phyloP scores from a whole-genome alignment of 2,888 invertebrate species.

The Pristionchus maxplancki region DNA sequence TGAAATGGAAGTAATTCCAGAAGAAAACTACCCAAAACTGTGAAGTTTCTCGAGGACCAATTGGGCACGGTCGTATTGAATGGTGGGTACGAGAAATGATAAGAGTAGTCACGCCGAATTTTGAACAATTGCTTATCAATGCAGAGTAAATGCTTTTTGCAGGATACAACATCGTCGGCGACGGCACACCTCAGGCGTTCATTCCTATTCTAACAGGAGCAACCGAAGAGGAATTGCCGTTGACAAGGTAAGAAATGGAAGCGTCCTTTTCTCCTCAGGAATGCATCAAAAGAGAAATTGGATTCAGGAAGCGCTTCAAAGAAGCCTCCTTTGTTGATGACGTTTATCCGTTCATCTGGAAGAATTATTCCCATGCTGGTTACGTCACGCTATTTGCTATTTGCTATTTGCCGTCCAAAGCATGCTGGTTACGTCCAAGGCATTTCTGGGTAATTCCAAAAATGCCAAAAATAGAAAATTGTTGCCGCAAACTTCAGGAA shows the following conservation, averaged over 20 bases:
- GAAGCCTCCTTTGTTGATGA: constrained; percentile 75
- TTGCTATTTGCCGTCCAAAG: background rate
- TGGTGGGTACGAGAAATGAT: background rate
- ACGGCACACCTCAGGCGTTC: constrained; percentile 75
- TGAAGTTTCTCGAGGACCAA: constrained; percentile 82
- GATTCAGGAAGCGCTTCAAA: constrained; percentile 66
- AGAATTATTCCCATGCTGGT: constrained; percentile 74
- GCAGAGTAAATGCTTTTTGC: background rate
- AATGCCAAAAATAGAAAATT: too few species aligned
- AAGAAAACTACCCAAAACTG: constrained; percentile 86
- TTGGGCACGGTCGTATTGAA: constrained; percentile 67
- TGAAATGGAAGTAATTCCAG: constrained; percentile 78
- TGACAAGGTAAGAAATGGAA: constrained; percentile 60
- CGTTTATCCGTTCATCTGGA: constrained; percentile 78
- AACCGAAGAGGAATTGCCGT: constrained; percentile 78
- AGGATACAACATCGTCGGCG: constrained; percentile 78
- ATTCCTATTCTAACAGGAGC: constrained; percentile 78
- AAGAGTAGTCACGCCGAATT: too few species aligned
- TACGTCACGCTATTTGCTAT: constrained; percentile 78
- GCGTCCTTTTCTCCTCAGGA: too few species aligned
- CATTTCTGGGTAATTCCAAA: too few species aligned
- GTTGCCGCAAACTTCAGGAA: constrained; percentile 65
- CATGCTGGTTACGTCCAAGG: too few species aligned
- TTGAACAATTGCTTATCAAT: too few species aligned
- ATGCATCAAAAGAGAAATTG: background rate